Conservation (phyloP, 2,113 vertebrate species). For the Ceyx cyanopectus region DNA sequence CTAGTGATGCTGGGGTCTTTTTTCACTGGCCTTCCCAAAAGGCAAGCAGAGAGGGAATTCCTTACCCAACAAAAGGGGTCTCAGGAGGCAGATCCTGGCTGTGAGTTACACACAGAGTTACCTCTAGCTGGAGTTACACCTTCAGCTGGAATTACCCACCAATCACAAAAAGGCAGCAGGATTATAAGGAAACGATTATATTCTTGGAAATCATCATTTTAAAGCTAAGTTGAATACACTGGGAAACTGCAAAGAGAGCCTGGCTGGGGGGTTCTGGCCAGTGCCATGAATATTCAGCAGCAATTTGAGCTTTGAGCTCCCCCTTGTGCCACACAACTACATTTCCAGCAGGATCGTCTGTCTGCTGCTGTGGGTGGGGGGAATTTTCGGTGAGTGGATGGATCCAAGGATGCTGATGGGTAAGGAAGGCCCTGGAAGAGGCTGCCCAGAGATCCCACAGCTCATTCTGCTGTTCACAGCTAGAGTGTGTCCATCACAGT, state of each 20-base stretch:
- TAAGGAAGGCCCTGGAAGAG: background rate
- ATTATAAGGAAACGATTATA: background rate
- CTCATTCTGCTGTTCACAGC: background rate
- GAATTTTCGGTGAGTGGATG: background rate
- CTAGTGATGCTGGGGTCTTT: background rate
- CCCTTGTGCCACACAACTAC: slow-evolving; percentile 49
- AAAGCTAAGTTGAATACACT: background rate
- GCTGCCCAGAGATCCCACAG: background rate
- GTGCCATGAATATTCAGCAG: slow-evolving; percentile 26
- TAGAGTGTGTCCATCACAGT: background rate
- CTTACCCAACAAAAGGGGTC: background rate
- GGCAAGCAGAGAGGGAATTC: background rate
- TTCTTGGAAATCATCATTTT: background rate
- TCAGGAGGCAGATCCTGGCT: background rate
- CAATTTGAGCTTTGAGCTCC: slow-evolving; percentile 66
- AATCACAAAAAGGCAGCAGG: background rate
- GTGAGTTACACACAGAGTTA: background rate
- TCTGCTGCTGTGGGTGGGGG: fast-evolving
- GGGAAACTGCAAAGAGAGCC: background rate
- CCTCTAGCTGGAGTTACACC: background rate
- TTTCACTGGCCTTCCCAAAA: background rate
- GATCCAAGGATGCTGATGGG: background rate
- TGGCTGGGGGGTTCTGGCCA: background rate
- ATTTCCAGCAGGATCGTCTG: background rate
- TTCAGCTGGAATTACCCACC: background rate